phyloP scores from a whole-genome alignment of 2,888 invertebrate species.

The Timema cristinae region DNA sequence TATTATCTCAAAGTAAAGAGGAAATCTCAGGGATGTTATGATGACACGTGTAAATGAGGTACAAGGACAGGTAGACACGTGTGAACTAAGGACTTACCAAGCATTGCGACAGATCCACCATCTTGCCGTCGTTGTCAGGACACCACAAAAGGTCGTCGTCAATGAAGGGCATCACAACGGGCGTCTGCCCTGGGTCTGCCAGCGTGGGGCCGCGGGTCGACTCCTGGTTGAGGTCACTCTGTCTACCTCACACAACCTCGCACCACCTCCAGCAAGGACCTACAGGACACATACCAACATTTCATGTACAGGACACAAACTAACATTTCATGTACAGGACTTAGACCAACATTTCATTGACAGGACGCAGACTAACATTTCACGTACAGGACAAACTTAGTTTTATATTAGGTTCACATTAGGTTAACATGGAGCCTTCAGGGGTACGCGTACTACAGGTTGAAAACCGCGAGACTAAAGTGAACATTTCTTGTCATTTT shows the following conservation, averaged over 20 bases:
- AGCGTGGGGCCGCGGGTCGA: conserved; percentile 41
- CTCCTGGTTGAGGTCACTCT: conserved; percentile 32
- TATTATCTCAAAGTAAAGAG: no score
- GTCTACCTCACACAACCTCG: conserved; percentile 30
- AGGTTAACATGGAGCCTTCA: no score
- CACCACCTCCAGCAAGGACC: conserved; percentile 37
- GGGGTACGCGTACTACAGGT: no score
- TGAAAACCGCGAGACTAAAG: no score
- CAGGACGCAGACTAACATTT: conserved; percentile 26
- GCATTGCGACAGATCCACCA: conserved; percentile 87
- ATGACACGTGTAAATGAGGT: no score
- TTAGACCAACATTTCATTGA: no score
- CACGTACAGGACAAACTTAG: not conserved
- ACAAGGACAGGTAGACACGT: no score
- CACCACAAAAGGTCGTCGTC: conserved; percentile 93
- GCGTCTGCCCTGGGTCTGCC: conserved; percentile 14
- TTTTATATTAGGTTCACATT: no score
- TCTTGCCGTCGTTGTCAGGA: conserved; percentile 91
- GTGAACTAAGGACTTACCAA: conserved; percentile 55
- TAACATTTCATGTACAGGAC: not conserved
- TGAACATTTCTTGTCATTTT: no score
- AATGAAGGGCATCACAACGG: conserved; percentile 78
- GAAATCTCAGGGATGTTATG: no score
- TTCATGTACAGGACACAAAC: conserved; percentile 10
- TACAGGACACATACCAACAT: conserved; percentile 31